Evolutionary conservation across 1,140 invertebrate species (phyloP).

Genomic region (Drosophila eugracilis): DNA sequence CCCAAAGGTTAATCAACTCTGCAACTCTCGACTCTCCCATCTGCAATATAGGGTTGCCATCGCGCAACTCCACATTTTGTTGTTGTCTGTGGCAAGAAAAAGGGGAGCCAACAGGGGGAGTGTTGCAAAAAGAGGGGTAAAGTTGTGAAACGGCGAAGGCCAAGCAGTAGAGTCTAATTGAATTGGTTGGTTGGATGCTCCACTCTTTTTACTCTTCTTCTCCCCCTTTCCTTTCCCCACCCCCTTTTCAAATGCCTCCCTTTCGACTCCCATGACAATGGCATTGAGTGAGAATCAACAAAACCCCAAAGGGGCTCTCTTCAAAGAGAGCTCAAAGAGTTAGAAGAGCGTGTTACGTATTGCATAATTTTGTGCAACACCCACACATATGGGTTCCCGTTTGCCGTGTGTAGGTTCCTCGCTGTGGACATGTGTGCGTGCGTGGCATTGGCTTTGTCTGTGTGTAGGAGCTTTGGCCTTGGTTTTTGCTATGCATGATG

Average conservation of each 20-base stretch:
- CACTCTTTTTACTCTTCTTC: constrained; percentile 23
- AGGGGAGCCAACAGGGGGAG: constrained; percentile 7
- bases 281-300: constrained; percentile 67
- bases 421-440: constrained; percentile 25
- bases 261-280: constrained; percentile 73
- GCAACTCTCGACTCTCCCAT: constrained; percentile 40
- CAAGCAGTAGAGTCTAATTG: constrained; percentile 70
- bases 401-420: constrained; percentile 17
- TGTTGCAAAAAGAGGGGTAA: constrained; percentile 37
- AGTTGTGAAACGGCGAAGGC: constrained; percentile 48
- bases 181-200: constrained; percentile 65
- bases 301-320: constrained; percentile 11
- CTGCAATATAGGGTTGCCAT: constrained; percentile 44
- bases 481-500: constrained; percentile 40
- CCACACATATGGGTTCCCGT: constrained; percentile 31
- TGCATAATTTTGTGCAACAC: constrained; percentile 78
- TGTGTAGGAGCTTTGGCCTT: constrained; percentile 61
- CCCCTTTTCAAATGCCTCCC: not conserved
- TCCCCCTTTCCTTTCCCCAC: not conserved
- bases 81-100: constrained; percentile 73
- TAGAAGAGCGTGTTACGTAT: constrained; percentile 45
- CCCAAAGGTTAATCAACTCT: constrained; percentile 85
- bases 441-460: constrained; percentile 56
- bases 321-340: constrained; percentile 46
- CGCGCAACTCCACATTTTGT: constrained; percentile 53